These are phyloP conservation scores for Dryobotodes eremita DNA, from an alignment of 2,888 invertebrate genomes.

Conservation along the genomic window DNA sequence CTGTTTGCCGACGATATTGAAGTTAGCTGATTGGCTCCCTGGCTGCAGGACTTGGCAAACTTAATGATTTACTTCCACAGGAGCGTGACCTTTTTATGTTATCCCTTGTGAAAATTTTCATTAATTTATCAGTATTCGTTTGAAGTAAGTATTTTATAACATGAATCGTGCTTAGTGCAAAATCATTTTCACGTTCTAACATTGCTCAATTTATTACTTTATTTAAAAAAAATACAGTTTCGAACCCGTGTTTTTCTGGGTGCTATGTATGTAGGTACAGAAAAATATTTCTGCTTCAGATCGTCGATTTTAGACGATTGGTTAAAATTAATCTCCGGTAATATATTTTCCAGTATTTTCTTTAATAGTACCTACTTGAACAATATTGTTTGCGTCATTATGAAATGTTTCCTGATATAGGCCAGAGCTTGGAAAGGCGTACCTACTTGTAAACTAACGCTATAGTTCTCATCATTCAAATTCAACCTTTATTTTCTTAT, in stretches of 20 bases:
- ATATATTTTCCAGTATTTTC: neutral
- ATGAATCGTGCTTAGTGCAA: neutral
- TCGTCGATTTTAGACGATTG: neutral
- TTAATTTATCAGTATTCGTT: conserved; percentile 2
- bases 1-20: conserved; percentile 85
- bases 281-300: too few species aligned
- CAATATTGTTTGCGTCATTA: neutral
- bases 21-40: conserved; percentile 86
- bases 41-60: conserved; percentile 76
- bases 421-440: neutral
- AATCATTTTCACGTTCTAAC: neutral
- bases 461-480: conserved; percentile 6
- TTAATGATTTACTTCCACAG: conserved; percentile 70
- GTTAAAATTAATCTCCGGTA: neutral
- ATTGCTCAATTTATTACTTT: too few species aligned
- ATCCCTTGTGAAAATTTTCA: conserved; percentile 30
- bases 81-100: conserved; percentile 63
- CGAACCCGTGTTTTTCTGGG: too few species aligned
- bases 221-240: too few species aligned
- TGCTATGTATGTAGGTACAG: too few species aligned
- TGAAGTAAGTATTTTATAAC: conserved; percentile 7
- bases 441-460: neutral
- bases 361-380: neutral
- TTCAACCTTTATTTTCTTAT: neutral
- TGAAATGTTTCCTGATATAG: neutral